phyloP scores from a whole-genome alignment of 2,797 vertebrate species.

The Manis pentadactyla region DNA sequence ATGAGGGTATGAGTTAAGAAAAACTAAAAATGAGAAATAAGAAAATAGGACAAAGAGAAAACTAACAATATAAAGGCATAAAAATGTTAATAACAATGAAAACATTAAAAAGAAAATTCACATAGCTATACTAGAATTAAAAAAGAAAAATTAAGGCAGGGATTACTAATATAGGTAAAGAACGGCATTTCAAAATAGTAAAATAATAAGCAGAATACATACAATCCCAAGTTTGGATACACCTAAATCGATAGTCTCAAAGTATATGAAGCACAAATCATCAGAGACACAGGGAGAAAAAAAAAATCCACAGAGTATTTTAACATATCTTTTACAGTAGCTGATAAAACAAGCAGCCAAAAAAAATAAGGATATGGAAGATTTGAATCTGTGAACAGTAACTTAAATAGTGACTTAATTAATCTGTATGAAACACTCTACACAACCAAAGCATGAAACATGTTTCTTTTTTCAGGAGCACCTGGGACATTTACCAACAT shows the following conservation, averaged over 20 bases:
- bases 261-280: not conserved
- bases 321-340: not conserved
- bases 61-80: not conserved
- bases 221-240: not conserved
- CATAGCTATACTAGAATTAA: not conserved
- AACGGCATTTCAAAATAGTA: not conserved
- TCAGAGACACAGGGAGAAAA: not conserved
- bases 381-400: not conserved
- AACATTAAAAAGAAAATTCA: not conserved
- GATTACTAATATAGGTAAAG: not conserved
- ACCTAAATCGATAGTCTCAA: not conserved
- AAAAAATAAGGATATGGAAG: not conserved
- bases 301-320: not conserved
- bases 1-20: not conserved
- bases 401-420: not conserved
- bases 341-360: not conserved
- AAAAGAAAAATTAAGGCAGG: not conserved
- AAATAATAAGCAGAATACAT: not conserved
- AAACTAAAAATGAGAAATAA: not conserved
- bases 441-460: not conserved
- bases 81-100: not conserved
- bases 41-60: not conserved
- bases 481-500: not conserved
- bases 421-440: not conserved
- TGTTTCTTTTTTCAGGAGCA: not conserved